A percentile compares a stretch with the other conserved stretches of the same genome.
These are phyloP conservation scores for Strigamia maritima DNA, from an alignment of 2,888 invertebrate genomes.

Conservation along the genomic window DNA sequence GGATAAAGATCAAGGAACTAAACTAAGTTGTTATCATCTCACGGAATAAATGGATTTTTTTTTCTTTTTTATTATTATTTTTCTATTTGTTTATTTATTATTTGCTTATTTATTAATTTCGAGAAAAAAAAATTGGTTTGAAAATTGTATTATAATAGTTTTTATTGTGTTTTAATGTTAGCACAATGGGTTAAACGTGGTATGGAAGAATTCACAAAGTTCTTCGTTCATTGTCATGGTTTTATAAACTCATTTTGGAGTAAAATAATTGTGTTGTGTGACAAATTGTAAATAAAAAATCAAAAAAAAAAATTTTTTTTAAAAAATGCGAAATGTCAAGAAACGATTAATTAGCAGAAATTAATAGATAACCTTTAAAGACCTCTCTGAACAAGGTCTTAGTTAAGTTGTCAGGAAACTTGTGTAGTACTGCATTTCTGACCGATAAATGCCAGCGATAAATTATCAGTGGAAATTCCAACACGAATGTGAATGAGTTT, in stretches of 20 bases:
- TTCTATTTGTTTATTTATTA: not conserved
- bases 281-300: not conserved
- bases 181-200: not conserved
- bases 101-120: not conserved
- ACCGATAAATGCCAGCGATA: not conserved
- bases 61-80: not conserved
- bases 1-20: not conserved
- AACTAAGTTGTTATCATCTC: not conserved
- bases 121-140: no score
- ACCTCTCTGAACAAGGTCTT: not conserved
- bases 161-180: not conserved
- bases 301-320: not conserved
- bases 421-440: not conserved
- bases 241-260: no score
- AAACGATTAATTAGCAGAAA: not conserved
- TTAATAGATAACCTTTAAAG: not conserved
- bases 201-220: not conserved
- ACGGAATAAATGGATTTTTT: not conserved
- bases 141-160: not conserved
- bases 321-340: not conserved
- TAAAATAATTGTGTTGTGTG: not conserved
- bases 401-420: not conserved
- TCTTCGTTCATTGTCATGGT: no score
- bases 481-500: not conserved
- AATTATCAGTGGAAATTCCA: not conserved